These are phyloP conservation scores for Melikaiella ostensackeni DNA, from an alignment of 2,888 invertebrate species.

Conservation along the genomic window DNA sequence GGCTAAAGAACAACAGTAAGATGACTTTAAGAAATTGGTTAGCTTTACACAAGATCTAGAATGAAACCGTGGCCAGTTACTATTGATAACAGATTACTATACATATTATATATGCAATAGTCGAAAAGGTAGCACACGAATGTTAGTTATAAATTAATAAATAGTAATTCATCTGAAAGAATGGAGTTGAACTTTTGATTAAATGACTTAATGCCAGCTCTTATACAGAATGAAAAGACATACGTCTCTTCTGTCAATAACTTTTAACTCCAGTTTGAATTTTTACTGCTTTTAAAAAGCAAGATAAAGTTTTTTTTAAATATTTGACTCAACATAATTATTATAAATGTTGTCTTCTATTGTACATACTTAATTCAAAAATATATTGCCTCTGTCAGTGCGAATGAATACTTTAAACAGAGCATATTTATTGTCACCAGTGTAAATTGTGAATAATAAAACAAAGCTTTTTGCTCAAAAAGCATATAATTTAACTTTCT, in stretches of 20 bases:
- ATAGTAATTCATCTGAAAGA: no score
- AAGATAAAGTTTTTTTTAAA: no score
- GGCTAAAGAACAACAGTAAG: constrained; percentile 78
- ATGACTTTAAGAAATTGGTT: neutral
- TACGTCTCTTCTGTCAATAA: no score
- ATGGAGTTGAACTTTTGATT: no score
- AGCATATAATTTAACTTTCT: no score
- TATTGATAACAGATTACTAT: neutral
- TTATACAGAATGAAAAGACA: no score
- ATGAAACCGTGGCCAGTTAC: neutral
- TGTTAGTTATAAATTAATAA: no score
- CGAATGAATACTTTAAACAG: neutral
- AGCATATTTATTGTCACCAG: neutral
- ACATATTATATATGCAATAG: neutral
- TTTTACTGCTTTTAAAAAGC: no score
- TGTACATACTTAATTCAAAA: neutral
- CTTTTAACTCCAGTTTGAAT: no score
- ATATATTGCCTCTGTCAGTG: neutral
- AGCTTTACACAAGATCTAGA: neutral
- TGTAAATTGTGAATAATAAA: neutral
- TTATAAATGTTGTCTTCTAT: neutral
- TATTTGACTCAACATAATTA: neutral
- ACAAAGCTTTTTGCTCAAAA: no score
- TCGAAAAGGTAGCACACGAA: no score
- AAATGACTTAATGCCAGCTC: no score